phyloP scores from a whole-genome alignment of 2,797 vertebrate genomes.

The Melanogrammus aeglefinus region DNA sequence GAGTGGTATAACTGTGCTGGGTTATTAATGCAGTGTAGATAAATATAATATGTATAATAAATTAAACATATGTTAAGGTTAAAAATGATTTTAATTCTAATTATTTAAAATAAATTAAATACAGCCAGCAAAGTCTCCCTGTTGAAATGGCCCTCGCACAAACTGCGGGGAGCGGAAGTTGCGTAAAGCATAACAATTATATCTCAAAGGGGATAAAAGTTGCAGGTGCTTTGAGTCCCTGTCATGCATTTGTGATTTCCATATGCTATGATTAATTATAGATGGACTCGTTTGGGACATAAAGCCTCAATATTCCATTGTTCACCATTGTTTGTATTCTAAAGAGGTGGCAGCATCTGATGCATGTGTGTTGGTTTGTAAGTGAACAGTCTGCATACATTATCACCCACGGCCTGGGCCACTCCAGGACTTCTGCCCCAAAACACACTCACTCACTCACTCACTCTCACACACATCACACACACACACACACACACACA shows the following conservation, averaged over 20 bases:
- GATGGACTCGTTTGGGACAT: slow-evolving; percentile 41
- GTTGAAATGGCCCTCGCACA: background rate
- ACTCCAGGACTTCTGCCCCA: background rate
- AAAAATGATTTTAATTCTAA: too few species aligned
- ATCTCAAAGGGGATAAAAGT: background rate
- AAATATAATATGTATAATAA: too few species aligned
- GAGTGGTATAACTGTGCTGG: too few species aligned
- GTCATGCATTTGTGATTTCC: slow-evolving; percentile 37
- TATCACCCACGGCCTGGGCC: slow-evolving; percentile 66
- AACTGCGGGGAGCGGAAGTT: background rate
- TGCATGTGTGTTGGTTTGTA: slow-evolving; percentile 66
- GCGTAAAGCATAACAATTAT: background rate
- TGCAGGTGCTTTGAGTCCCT: slow-evolving; percentile 9
- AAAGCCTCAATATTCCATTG: slow-evolving; percentile 51
- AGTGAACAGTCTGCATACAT: slow-evolving; percentile 72
- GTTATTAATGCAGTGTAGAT: too few species aligned
- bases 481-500: background rate
- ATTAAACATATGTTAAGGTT: too few species aligned
- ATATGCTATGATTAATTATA: slow-evolving; percentile 51
- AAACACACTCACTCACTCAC: slow-evolving; percentile 31
- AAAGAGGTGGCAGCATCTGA: slow-evolving; percentile 50
- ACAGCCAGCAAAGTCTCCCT: too few species aligned
- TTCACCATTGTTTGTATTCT: slow-evolving; percentile 49
- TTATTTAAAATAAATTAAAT: too few species aligned
- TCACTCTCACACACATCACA: slow-evolving; percentile 3